A percentile compares a stretch with the other conserved stretches of the same genome.
phyloP scores from a whole-genome alignment of 2,888 invertebrate genomes.

The Timema cristinae region DNA sequence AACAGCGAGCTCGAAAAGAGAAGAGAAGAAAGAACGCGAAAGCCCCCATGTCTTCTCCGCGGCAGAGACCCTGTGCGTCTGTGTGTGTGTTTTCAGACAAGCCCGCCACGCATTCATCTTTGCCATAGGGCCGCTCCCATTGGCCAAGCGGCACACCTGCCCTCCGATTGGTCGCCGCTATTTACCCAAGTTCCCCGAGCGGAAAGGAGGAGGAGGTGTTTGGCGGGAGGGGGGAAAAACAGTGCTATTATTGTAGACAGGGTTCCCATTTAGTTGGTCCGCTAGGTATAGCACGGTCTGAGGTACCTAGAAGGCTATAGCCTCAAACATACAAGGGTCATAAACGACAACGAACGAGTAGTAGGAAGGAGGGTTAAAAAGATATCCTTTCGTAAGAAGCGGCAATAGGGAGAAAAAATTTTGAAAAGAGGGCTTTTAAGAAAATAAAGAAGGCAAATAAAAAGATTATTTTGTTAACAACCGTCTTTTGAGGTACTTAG shows the following conservation, averaged over 20 bases:
- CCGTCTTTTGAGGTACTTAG: too few species aligned
- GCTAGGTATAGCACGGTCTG: slow-evolving; percentile 24
- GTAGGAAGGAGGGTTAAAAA: slow-evolving; percentile 56
- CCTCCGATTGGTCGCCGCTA: slow-evolving; percentile 27
- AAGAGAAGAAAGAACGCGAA: too few species aligned
- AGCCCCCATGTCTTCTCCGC: too few species aligned
- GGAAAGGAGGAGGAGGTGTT: slow-evolving; percentile 42
- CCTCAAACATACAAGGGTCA: slow-evolving; percentile 58
- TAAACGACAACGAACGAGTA: slow-evolving; percentile 35
- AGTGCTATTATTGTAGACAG: slow-evolving; percentile 50
- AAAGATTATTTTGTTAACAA: too few species aligned
- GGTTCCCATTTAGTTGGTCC: slow-evolving; percentile 43
- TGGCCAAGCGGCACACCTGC: slow-evolving; percentile 22
- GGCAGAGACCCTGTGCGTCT: background rate
- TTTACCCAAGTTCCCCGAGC: slow-evolving; percentile 20
- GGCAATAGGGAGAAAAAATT: too few species aligned
- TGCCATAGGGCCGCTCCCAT: slow-evolving; percentile 14
- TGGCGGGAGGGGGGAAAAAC: slow-evolving; percentile 45
- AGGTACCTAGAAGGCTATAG: slow-evolving; percentile 78
- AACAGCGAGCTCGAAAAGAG: too few species aligned
- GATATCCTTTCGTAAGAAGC: background rate
- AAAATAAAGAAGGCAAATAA: too few species aligned
- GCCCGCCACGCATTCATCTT: slow-evolving; percentile 22
- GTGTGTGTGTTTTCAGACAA: slow-evolving; percentile 18
- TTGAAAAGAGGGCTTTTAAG: too few species aligned